A percentile compares a stretch with the other conserved stretches of the same genome.
Conservation (phyloP, 2,113 vertebrate species). For the Chionomys nivalis region DNA sequence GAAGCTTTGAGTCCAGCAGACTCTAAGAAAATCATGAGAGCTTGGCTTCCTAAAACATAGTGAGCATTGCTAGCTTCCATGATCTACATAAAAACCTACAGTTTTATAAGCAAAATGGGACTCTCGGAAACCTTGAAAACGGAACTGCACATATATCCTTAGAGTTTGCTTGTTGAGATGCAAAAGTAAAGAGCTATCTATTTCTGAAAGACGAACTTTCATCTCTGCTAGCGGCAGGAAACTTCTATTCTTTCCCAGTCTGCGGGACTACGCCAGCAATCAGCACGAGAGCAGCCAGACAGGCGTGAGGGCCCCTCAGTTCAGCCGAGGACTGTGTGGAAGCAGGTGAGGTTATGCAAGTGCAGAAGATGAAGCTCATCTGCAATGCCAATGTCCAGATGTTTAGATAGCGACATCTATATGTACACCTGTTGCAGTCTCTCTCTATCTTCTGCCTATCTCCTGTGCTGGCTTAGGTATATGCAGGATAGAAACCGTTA, state of each 20-base stretch:
- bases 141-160: background rate
- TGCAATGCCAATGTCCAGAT: background rate
- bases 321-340: background rate
- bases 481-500: background rate
- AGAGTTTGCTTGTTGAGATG: background rate
- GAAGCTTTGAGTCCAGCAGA: background rate
- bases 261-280: background rate
- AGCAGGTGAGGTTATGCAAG: background rate
- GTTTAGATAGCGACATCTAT: background rate
- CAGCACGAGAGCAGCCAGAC: background rate
- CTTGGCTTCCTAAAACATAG: conserved; percentile 34
- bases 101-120: background rate
- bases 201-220: background rate
- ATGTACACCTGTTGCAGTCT: background rate
- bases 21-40: background rate
- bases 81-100: background rate
- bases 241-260: background rate
- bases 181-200: background rate
- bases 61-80: background rate
- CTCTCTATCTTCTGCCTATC: background rate
- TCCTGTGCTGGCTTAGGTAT: background rate
- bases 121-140: background rate
- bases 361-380: background rate
- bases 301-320: background rate
- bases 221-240: background rate